These are phyloP conservation scores for Centrocercus urophasianus DNA, from an alignment of 2,113 vertebrate species.

Conservation along the genomic window DNA sequence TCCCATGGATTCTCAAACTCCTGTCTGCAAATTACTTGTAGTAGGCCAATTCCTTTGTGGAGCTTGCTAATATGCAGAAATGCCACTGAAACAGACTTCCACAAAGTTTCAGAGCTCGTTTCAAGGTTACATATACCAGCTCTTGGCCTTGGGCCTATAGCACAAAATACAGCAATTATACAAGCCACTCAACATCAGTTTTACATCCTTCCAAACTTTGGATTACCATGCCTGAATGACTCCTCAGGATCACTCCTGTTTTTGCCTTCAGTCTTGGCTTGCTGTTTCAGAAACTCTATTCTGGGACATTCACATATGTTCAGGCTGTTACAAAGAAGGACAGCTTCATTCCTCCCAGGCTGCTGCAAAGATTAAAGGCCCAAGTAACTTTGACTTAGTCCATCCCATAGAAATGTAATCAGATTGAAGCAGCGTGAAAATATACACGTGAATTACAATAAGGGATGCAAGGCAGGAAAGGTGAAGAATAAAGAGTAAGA, in stretches of 20 bases:
- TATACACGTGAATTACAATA: background rate
- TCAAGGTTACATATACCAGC: background rate
- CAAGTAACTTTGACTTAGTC: background rate
- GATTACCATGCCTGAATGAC: constrained; percentile 77
- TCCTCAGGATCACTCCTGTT: constrained; percentile 57
- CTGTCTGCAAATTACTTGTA: background rate
- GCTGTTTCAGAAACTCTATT: constrained; percentile 72
- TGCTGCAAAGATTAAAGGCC: constrained; percentile 64
- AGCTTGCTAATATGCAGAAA: background rate
- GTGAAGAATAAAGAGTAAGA: background rate
- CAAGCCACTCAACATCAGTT: background rate
- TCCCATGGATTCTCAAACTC: background rate
- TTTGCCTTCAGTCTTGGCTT: constrained; percentile 40
- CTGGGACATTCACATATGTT: constrained; percentile 79
- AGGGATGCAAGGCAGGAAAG: background rate
- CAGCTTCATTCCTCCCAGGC: constrained; percentile 66
- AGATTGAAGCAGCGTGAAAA: background rate
- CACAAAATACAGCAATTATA: background rate
- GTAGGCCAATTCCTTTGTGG: background rate
- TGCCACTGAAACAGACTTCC: background rate
- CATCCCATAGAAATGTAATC: background rate
- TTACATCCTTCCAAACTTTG: background rate
- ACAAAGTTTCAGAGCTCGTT: background rate
- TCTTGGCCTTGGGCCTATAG: background rate
- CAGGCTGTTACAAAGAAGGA: constrained; percentile 82